A percentile compares a stretch with the other conserved stretches of the same genome.
Evolutionary conservation across 2,888 invertebrate genomes (phyloP).

Genomic region (Sisyra nigra): DNA sequence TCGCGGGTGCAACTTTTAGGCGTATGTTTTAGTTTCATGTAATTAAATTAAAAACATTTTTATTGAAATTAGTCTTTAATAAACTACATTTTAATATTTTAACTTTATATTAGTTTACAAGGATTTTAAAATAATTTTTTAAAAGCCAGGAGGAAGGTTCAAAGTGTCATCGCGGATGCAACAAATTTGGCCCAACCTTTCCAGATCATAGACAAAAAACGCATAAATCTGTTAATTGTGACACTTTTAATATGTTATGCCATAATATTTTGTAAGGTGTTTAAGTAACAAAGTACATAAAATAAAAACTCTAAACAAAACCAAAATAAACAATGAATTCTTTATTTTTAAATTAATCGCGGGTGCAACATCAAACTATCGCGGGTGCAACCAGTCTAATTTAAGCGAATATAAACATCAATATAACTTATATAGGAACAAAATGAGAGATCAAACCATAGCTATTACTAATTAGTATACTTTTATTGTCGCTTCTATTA

Average conservation of each 20-base stretch:
- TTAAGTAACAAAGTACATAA: constrained; percentile 5
- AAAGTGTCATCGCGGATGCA: no score
- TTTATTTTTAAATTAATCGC: constrained; percentile 11
- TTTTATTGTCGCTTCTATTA: constrained; percentile 11
- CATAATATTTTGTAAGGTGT: constrained; percentile 8
- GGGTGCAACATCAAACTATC: no score
- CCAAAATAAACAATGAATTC: constrained; percentile 11
- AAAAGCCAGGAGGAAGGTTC: constrained; percentile 7
- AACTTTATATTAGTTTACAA: constrained; percentile 9
- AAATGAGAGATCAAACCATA: constrained; percentile 12
- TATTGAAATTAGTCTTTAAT: constrained; percentile 10
- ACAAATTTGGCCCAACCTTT: constrained; percentile 11
- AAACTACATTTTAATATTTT: constrained; percentile 11
- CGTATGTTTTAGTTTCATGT: constrained; percentile 6
- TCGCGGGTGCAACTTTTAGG: constrained; percentile 8
- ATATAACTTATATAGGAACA: constrained; percentile 12
- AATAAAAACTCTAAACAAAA: constrained; percentile 5
- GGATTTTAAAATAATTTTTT: constrained; percentile 4
- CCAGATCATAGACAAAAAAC: constrained; percentile 11
- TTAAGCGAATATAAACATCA: constrained; percentile 12
- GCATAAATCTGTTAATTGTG: no score
- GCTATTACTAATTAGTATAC: constrained; percentile 7
- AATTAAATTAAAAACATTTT: constrained; percentile 10
- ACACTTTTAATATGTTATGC: no score
- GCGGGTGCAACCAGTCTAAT: no score